A percentile compares a stretch with the other conserved stretches of the same genome.
These are phyloP conservation scores for Lepidochrysops patricia DNA, from an alignment of 2,888 invertebrate genomes.

Conservation along the genomic window DNA sequence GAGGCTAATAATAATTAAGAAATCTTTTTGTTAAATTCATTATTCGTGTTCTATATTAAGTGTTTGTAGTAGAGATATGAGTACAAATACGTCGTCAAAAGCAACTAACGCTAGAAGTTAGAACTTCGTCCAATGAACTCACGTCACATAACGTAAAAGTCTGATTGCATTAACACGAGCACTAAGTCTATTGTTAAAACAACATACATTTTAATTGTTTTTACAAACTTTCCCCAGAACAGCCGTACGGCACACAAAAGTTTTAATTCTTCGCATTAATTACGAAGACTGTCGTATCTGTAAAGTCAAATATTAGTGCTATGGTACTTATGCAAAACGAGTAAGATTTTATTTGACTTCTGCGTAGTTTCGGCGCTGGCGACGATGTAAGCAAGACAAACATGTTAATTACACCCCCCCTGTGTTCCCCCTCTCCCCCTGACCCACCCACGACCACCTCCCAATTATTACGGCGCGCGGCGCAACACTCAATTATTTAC, in stretches of 20 bases:
- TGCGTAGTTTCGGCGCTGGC: conserved; percentile 65
- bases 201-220: conserved; percentile 18
- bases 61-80: too few species aligned
- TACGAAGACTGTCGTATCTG: conserved; percentile 49
- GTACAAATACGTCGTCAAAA: too few species aligned
- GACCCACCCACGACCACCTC: conserved; percentile 26
- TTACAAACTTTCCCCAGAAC: conserved; percentile 20
- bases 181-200: conserved; percentile 3
- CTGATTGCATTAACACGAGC: neutral
- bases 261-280: conserved; percentile 65
- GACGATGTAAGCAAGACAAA: conserved; percentile 72
- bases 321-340: conserved; percentile 63
- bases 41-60: too few species aligned
- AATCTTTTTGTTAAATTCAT: too few species aligned
- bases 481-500: conserved; percentile 50
- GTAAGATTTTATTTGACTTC: conserved; percentile 70
- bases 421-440: conserved; percentile 14
- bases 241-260: conserved; percentile 40
- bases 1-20: too few species aligned
- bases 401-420: conserved; percentile 63
- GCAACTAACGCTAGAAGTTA: too few species aligned
- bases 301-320: conserved; percentile 55
- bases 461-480: conserved; percentile 35
- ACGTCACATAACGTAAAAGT: neutral
- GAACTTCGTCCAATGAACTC: neutral